These are phyloP conservation scores for Synanthedon tipuliformis DNA, from an alignment of 2,888 invertebrate genomes.

Conservation along the genomic window DNA sequence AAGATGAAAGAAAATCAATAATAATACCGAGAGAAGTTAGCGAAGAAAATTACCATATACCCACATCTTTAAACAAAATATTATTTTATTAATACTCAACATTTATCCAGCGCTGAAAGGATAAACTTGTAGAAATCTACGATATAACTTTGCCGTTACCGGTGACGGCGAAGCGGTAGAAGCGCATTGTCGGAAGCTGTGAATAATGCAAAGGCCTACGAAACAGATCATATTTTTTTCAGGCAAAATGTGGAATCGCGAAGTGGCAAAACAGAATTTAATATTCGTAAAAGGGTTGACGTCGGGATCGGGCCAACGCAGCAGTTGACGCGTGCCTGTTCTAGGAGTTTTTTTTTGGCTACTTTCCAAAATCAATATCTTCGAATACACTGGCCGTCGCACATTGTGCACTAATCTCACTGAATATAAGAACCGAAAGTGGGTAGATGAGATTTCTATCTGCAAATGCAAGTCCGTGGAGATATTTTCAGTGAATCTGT, in stretches of 20 bases:
- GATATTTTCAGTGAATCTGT: neutral
- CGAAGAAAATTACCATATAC: too few species aligned
- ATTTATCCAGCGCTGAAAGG: too few species aligned
- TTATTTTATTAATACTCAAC: too few species aligned
- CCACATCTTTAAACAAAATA: too few species aligned
- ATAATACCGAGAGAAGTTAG: too few species aligned
- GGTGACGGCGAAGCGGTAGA: constrained; percentile 6
- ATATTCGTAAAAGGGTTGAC: constrained; percentile 71
- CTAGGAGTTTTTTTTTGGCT: constrained; percentile 64
- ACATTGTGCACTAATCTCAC: constrained; percentile 62
- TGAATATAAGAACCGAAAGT: constrained; percentile 23
- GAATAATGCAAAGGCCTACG: constrained; percentile 52
- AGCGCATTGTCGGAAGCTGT: constrained; percentile 37
- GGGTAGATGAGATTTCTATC: constrained; percentile 22
- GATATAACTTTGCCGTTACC: constrained; percentile 1
- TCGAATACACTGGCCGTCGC: constrained; percentile 59
- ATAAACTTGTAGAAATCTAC: too few species aligned
- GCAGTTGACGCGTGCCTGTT: constrained; percentile 65
- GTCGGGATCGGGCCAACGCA: constrained; percentile 59
- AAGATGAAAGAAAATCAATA: too few species aligned
- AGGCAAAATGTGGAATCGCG: constrained; percentile 57
- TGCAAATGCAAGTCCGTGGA: neutral
- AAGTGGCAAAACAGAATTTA: constrained; percentile 71
- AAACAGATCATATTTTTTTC: constrained; percentile 56
- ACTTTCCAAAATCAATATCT: constrained; percentile 68